A percentile compares a stretch with the other conserved stretches of the same genome.
These are phyloP conservation scores for Podarcis raffonei DNA, from an alignment of 2,113 vertebrate genomes.

Conservation along the genomic window DNA sequence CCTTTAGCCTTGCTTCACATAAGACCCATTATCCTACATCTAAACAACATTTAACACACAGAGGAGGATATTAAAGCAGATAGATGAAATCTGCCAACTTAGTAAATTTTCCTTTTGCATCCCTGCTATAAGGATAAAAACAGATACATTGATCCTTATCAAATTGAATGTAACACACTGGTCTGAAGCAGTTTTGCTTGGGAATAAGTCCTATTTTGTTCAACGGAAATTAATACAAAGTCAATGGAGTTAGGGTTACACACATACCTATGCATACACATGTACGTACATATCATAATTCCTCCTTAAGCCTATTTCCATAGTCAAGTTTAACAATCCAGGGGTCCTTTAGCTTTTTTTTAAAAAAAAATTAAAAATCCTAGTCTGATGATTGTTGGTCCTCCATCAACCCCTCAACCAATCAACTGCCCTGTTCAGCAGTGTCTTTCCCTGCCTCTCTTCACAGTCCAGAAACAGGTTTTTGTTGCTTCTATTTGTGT, in stretches of 20 bases:
- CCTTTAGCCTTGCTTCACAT: conserved; percentile 28
- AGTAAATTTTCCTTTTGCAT: not conserved
- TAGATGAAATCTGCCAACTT: not conserved
- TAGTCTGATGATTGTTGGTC: not conserved
- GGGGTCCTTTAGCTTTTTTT: too few relatives aligned
- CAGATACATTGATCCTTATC: conserved; percentile 16
- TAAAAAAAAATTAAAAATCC: too few relatives aligned
- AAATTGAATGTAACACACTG: conserved; percentile 13
- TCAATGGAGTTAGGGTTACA: not conserved
- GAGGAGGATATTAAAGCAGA: conserved; percentile 10
- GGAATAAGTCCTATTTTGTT: not conserved
- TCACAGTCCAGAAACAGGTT: not conserved
- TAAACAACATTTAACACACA: conserved; percentile 1
- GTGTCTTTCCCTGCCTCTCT: not conserved
- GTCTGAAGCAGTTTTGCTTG: not conserved
- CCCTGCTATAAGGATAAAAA: not conserved
- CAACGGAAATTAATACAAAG: not conserved
- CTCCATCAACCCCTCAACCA: not conserved
- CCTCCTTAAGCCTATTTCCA: too few relatives aligned
- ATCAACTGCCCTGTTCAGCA: not conserved
- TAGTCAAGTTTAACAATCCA: too few relatives aligned
- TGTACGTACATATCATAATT: too few relatives aligned
- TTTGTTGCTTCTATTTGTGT: too few relatives aligned
- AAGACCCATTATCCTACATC: not conserved
- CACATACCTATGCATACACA: too few relatives aligned